Conservation (phyloP, 2,888 invertebrate genomes). For the Tenthredo scrophulariae region DNA sequence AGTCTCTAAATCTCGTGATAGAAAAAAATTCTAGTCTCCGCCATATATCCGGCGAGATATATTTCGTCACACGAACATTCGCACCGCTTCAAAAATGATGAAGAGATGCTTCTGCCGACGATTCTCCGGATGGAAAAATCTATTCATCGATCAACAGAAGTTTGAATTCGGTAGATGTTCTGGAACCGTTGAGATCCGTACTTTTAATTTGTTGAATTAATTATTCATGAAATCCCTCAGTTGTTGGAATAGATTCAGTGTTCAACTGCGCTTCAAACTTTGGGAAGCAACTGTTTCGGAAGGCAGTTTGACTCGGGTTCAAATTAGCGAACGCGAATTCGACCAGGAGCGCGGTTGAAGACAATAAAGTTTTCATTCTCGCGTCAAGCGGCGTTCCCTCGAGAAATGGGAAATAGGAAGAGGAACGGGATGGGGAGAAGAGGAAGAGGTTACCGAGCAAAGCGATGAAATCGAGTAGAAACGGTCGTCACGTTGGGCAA, state of each 20-base stretch:
- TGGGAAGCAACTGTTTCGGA: constrained; percentile 8
- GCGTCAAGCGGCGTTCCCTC: constrained; percentile 17
- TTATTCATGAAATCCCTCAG: constrained; percentile 12
- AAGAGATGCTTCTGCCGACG: no score
- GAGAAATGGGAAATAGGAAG: background rate
- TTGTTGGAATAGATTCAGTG: constrained; percentile 3
- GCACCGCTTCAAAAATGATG: no score
- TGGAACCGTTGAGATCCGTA: background rate
- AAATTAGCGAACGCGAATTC: constrained; percentile 37
- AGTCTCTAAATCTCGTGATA: background rate
- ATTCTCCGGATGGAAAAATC: background rate
- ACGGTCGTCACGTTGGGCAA: background rate
- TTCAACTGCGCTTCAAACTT: constrained; percentile 26
- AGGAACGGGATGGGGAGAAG: background rate
- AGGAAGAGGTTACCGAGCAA: background rate
- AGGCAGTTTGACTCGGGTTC: constrained; percentile 9
- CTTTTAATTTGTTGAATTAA: background rate
- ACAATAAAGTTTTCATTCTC: constrained; percentile 38
- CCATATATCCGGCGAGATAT: background rate
- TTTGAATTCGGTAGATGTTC: background rate
- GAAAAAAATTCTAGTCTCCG: constrained; percentile 44
- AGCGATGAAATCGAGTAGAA: constrained; percentile 33
- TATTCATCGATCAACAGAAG: background rate
- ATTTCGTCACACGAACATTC: background rate
- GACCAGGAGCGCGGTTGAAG: background rate